These are phyloP conservation scores for Aphis craccivora DNA, from an alignment of 1,140 invertebrate genomes.

Conservation along the genomic window DNA sequence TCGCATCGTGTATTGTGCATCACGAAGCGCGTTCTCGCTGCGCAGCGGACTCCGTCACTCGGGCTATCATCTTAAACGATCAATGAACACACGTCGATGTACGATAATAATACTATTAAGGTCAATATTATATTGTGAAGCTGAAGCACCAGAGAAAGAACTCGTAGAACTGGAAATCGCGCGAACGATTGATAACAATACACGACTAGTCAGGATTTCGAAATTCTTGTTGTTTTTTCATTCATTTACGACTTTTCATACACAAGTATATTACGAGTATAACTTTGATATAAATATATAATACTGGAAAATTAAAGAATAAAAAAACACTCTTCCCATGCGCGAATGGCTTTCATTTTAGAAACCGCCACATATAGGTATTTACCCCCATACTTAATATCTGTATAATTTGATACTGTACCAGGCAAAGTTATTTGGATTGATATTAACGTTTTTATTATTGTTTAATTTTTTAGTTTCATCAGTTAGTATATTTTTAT, in stretches of 20 bases:
- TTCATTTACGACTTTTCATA: neutral
- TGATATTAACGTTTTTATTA: too few species aligned
- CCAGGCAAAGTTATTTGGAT: too few species aligned
- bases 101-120: slow-evolving; percentile 38
- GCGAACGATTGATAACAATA: neutral
- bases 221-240: neutral
- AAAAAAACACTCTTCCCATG: too few species aligned
- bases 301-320: neutral
- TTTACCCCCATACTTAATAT: too few species aligned
- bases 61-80: neutral
- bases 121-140: slow-evolving; percentile 11
- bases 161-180: slow-evolving; percentile 32
- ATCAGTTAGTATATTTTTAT: too few species aligned
- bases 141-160: neutral
- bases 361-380: too few species aligned
- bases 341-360: too few species aligned
- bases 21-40: neutral
- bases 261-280: neutral
- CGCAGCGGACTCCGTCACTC: neutral
- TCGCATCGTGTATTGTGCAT: neutral
- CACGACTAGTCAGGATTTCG: neutral
- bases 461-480: too few species aligned
- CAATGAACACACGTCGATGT: slow-evolving; percentile 34
- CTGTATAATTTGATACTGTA: too few species aligned
- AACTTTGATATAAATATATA: too few species aligned